Evolutionary conservation across 2,888 invertebrate species (phyloP).

Genomic region (Tetramorium bicarinatum): DNA sequence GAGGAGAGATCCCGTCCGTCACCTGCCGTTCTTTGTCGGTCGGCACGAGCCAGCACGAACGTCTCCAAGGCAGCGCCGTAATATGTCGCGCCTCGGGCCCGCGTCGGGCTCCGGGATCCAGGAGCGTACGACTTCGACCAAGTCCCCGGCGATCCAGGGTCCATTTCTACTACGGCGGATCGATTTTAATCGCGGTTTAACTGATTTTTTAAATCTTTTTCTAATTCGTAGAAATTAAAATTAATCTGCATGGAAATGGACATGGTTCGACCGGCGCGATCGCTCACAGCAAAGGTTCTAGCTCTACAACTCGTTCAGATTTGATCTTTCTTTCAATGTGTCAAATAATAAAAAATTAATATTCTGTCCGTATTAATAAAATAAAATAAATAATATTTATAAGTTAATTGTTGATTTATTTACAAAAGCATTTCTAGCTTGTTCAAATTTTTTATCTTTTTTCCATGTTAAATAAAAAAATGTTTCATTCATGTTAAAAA

Average conservation of each 20-base stretch:
- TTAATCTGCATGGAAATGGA: too few species aligned
- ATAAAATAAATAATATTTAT: not conserved
- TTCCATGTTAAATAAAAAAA: too few species aligned
- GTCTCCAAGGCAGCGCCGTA: slow-evolving; percentile 18
- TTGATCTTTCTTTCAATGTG: not conserved
- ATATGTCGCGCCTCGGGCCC: not conserved
- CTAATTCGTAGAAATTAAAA: too few species aligned
- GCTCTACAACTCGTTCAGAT: not conserved
- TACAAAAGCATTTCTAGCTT: not conserved
- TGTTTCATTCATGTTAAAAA: too few species aligned
- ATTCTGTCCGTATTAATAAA: not conserved
- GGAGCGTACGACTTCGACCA: not conserved
- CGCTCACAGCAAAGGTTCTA: not conserved
- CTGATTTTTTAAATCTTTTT: too few species aligned
- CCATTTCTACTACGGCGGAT: too few species aligned
- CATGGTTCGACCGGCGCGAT: not conserved
- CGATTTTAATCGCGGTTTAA: too few species aligned
- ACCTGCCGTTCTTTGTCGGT: not conserved
- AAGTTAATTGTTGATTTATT: not conserved
- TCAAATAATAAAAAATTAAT: not conserved
- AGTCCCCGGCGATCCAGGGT: not conserved
- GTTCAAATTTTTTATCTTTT: not conserved
- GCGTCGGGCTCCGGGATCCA: not conserved
- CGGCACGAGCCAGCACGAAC: slow-evolving; percentile 17
- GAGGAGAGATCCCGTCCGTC: not conserved